Base-by-base conservation (phyloP, 2,113 vertebrate genomes). In the Scophthalmus maximus region DNA sequence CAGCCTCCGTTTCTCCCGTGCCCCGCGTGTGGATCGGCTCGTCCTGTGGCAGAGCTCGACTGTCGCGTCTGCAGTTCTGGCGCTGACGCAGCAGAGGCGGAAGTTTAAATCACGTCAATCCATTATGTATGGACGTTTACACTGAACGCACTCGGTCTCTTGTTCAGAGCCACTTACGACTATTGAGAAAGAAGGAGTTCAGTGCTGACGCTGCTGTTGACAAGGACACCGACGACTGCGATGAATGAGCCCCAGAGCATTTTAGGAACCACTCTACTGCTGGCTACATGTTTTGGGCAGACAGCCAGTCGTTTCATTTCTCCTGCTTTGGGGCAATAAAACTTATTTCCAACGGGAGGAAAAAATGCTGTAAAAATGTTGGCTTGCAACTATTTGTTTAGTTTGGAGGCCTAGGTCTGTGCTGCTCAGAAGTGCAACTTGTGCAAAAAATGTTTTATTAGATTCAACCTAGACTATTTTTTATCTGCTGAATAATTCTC, bases 21-120 rank as follows among this genome's bases (percentile, higher is more conserved):
- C 14, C 2, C 22, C n/a, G 30, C 58, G 15, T 22, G 42, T 26
- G 6, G 2, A 57, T 17, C 32, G 29, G 26, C 71, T 58, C 63
- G 12, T 49, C 58, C 51, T 62, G 29, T 2, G 5, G 18, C 8
- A 12, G 15, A 23, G 70, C 66, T 14, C 0, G 3, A 8, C 2
- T 56, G 70, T 51, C 67, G 15, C 18, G 44, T 70, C 22, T 73
- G 67, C 50, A 61, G 23, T 53, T 63, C 29, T 26, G 23, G 64
- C 36, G 82, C 83, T 70, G 60, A 50, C 27, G 1, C 66, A 84
- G 73, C 66, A 2, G 17, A 58, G 15, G 66, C 29, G 8, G 56
- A 32, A 10, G 49, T 27, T 52, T 69, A 51, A 88, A 81, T 65
- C 70, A 65, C 1, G 23, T 18, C 18, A 38, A 50, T 73, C 59